Evolutionary conservation across 2,797 vertebrate genomes (phyloP), one percentile per base, ranked within the genome.

Genomic region (Argyrosomus regius): DNA sequence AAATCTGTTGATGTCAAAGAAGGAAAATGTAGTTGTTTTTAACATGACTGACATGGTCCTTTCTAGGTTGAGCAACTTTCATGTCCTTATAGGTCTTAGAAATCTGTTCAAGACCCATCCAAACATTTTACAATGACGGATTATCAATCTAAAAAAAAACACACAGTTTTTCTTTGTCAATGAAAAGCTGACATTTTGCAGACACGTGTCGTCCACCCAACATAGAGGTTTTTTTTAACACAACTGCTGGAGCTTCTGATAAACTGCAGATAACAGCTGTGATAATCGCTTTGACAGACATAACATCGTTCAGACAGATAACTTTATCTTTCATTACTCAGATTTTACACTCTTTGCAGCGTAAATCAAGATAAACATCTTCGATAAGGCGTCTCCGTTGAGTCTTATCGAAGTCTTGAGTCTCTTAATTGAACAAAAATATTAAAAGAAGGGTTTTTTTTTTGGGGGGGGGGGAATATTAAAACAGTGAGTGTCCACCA

Each of bases 271-370:
- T 93, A 91, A 83, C 72, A 68, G 82, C 88, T 84, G 82, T 26
- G 75, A 62, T 89, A 94, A 95, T 93, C 78, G 31, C 77, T 89
- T 64, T 78, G 90, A 88, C 87, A 87, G 77, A 88, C 80, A 73
- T 52, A 68, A 50, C 83, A 88, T 87, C 53, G 85, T 80, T 84
- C 24, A 49, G 80, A 91, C 87, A 89, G 92, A 95, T 94, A 92
- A 90, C 71, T 91, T 91, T 91, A 92, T 94, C 92, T 92, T 84
- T 74, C 75, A 65, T 89, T 78, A 74, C 70, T 88, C 78, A 62
- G 87, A 93, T 94, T 91, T 93, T 91, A 88, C 87, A 93, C 81
- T 79, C 82, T 87, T 66, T 75, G 81, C 83, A 82, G 84, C 69
- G 78, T 74, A 66, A 54, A 83, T 88, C 78, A 87, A 80, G 91